phyloP scores from a whole-genome alignment of 2,797 vertebrate genomes.

The Bovichtus diacanthus region DNA sequence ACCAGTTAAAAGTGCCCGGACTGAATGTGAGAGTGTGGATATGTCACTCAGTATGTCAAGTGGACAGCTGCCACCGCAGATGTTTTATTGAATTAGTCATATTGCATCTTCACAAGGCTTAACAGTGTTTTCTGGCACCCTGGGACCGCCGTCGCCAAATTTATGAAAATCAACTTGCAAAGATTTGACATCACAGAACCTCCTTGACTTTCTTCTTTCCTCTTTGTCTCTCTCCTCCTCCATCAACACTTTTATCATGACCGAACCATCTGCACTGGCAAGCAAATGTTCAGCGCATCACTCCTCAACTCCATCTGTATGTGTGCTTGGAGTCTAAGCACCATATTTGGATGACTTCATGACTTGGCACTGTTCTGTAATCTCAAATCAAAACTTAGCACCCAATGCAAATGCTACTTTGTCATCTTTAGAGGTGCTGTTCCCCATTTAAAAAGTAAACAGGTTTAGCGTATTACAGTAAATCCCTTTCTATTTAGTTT shows the following conservation, averaged over 20 bases:
- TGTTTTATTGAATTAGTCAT: slow-evolving; percentile 48
- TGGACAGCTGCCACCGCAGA: slow-evolving; percentile 48
- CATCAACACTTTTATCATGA: slow-evolving; percentile 37
- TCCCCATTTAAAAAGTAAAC: background rate
- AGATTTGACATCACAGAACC: background rate
- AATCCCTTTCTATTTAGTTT: background rate
- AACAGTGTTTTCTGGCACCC: slow-evolving; percentile 15
- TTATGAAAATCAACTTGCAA: background rate
- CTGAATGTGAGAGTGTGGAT: slow-evolving; percentile 28
- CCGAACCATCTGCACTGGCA: slow-evolving; percentile 29
- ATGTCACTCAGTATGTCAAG: slow-evolving; percentile 27
- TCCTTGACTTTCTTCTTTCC: background rate
- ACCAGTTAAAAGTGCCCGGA: slow-evolving; percentile 27
- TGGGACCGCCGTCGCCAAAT: background rate
- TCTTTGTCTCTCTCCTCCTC: background rate
- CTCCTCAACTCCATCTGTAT: slow-evolving; percentile 45
- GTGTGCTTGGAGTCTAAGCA: background rate
- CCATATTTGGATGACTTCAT: background rate
- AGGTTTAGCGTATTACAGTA: background rate
- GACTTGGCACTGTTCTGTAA: background rate
- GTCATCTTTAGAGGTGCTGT: background rate
- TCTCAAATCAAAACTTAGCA: background rate
- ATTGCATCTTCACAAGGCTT: slow-evolving; percentile 29
- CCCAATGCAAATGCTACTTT: background rate
- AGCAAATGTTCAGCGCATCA: slow-evolving; percentile 41